Base-by-base conservation (phyloP, 2,113 vertebrate genomes). In the Rhynchomys soricoides region DNA sequence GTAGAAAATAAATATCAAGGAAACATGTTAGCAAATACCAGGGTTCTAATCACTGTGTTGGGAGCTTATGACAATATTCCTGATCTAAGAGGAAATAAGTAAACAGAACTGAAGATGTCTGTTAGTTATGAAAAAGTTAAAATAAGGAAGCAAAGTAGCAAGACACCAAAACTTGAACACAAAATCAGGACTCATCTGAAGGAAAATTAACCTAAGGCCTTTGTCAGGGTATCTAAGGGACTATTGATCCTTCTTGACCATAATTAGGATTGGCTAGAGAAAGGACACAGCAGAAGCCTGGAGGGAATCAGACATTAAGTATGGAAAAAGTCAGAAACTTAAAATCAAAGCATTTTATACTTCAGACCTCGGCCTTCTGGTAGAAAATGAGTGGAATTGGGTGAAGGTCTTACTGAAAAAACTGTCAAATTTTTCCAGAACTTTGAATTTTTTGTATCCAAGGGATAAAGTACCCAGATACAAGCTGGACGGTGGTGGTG, bases 1-100 rank as follows among this genome's bases (percentile, higher is more conserved):
- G 26, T 81, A 86, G 24, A 21, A 96, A 94, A 24, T 86, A 70
- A 94, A 89, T 81, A 92, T 77, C 66, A 45, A 94, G 52, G 48
- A 96, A 90, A 92, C 57, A 77, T 26, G 17, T 52, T 88, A 45
- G 29, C 50, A 88, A 37, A 86, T 70, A 52, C 4, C 31, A 90
- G 86, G n/a, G 7, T 5, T 37, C 29, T 48, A 59, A 55, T 17
- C 74, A 83, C 64, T 85, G 55, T 40, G 6, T 31, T 89, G 31
- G 15, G 17, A 10, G 5, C 88, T 87, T 94, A 77, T 70, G n/a
- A 74, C 48, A 95, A 22, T 26, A 91, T 91, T 82, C 37, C 11
- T 93, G 1, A 85, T 40, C 37, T 68, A 91, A 94, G 52, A 91
- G 3, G 34, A 96, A 22, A 93, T 4, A 90, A 89, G 83, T 45